phyloP scores from a whole-genome alignment of 2,113 vertebrate species.

The Coturnix japonica region DNA sequence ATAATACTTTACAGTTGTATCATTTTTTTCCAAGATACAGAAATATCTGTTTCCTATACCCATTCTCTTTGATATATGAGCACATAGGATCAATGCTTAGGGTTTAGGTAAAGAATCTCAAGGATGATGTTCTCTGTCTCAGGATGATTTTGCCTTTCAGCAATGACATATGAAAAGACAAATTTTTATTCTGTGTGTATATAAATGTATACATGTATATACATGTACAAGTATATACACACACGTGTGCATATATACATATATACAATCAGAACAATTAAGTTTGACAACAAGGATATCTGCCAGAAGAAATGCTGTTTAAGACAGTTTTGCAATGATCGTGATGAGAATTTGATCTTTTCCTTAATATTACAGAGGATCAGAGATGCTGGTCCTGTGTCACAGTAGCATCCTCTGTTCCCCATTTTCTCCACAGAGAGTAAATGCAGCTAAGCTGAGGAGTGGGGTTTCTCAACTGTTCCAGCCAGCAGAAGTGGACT shows the following conservation, averaged over 20 bases:
- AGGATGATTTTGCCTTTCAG: not conserved
- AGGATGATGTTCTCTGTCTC: not conserved
- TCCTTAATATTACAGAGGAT: accelerated
- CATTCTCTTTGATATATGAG: not conserved
- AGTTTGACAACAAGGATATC: not conserved
- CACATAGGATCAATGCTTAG: not conserved
- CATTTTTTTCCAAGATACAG: not conserved
- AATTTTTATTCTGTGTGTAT: not conserved
- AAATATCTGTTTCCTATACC: not conserved
- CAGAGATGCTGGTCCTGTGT: accelerated
- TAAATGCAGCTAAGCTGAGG: not conserved
- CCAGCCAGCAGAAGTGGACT: not conserved
- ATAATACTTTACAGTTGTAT: not conserved
- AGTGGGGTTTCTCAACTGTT: accelerated
- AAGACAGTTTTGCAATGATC: not conserved
- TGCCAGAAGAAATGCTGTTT: not conserved
- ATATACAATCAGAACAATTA: not conserved
- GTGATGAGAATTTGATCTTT: not conserved
- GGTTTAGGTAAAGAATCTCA: not conserved
- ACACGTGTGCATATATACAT: not conserved
- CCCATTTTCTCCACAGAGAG: not conserved
- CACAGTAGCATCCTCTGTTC: not conserved
- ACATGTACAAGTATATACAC: not conserved
- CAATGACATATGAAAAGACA: not conserved
- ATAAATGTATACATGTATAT: not conserved